Base-by-base conservation (phyloP, 2,113 vertebrate genomes). In the Empidonax alnorum region DNA sequence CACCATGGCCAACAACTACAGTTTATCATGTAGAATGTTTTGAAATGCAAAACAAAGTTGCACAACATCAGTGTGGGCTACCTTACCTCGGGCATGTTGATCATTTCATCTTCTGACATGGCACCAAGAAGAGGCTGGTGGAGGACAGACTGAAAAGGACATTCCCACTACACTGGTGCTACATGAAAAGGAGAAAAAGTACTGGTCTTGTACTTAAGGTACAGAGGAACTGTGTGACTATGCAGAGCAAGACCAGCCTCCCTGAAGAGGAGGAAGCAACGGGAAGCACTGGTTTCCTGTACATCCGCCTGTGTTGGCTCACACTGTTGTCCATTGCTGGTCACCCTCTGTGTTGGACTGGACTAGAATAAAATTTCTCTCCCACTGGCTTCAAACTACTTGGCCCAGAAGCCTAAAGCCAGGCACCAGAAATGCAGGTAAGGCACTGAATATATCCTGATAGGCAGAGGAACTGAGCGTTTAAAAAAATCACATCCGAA, bases 241-340 rank as follows among this genome's bases (percentile, higher is more conserved):
- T 30, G 25, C 62, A 72, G 80, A 79, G 66, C 42, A 79, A 63
- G 39, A 71, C 19, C 47, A 91, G 42, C 62, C 62, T 85, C 78
- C 41, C 42, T 62, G 46, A 87, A 67, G 77, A 92, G 74, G 44
- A 87, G 85, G 82, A 83, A 95, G 62, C 37, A 74, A 52, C 0
- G 13, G 86, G 65, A 94, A 96, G 65, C 23, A 46, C 76, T 86
- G 67, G 27, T 94, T 95, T 95, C 90, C 88, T 90, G 85, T 66
- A 62, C 62, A 62, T 72, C 37, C 13, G 87, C 42, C 71, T 71
- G 52, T 55, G 27, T 24, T 82, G 39, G 39, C 27, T 91, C 39
- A 68, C 39, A 18, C 56, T 63, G 22, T 6, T 53, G n/a, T n/a
- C 28, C 28, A 15, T n/a, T 69, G 46, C 46, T 80, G 28, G 50